These are phyloP conservation scores for Lycaena phlaeas DNA, from an alignment of 2,888 invertebrate genomes.

Conservation along the genomic window DNA sequence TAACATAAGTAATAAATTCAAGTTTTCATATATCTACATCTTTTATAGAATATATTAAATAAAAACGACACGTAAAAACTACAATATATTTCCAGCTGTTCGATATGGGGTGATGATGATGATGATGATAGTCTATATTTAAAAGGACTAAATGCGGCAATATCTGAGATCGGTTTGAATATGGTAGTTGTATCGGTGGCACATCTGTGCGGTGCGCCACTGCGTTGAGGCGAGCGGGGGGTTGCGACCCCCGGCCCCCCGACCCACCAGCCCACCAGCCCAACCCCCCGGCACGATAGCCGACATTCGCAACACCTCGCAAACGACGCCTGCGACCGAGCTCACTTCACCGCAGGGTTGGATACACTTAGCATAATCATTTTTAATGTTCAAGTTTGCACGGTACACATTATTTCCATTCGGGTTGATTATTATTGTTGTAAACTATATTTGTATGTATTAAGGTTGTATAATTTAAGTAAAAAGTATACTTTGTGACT, in stretches of 20 bases:
- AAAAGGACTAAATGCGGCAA: slow-evolving; percentile 1
- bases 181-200: slow-evolving; percentile 21
- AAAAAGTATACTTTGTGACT: neutral
- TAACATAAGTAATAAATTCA: too few relatives aligned
- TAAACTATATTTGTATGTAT: neutral
- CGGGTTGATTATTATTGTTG: slow-evolving; percentile 9
- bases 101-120: too few relatives aligned
- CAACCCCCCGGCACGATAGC: slow-evolving; percentile 44
- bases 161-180: slow-evolving; percentile 2
- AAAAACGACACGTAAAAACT: too few relatives aligned
- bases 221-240: slow-evolving; percentile 48
- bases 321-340: slow-evolving; percentile 52
- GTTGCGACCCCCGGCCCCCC: slow-evolving; percentile 22
- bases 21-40: too few relatives aligned
- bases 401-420: too few relatives aligned
- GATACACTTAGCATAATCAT: slow-evolving; percentile 5
- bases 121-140: too few relatives aligned
- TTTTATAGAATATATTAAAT: too few relatives aligned
- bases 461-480: slow-evolving; percentile 1
- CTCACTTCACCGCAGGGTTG: slow-evolving; percentile 53
- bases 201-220: slow-evolving; percentile 59
- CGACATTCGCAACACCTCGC: slow-evolving; percentile 68
- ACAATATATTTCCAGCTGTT: too few relatives aligned
- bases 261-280: slow-evolving; percentile 18
- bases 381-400: slow-evolving; percentile 4